These are phyloP conservation scores for Lottia gigantea DNA, from an alignment of 2,888 invertebrate genomes.

Conservation along the genomic window DNA sequence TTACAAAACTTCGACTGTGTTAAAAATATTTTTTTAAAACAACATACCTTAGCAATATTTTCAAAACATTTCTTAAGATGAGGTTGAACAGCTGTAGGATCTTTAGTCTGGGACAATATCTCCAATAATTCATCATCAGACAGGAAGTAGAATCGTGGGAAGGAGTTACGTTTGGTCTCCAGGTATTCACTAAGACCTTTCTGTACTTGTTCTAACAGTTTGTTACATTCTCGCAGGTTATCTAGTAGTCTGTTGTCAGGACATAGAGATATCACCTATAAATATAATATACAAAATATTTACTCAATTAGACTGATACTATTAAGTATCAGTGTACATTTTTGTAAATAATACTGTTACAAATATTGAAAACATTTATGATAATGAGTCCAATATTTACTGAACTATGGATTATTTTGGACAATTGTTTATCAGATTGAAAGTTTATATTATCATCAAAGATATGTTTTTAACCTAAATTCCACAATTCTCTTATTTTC, in stretches of 20 bases:
- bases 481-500: no score
- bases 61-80: conserved; percentile 87
- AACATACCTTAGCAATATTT: conserved; percentile 76
- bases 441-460: no score
- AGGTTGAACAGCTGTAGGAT: conserved; percentile 70
- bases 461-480: no score
- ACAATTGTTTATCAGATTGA: no score
- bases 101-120: conserved; percentile 69
- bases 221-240: conserved; percentile 78
- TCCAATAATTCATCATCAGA: conserved; percentile 69
- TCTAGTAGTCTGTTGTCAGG: conserved; percentile 73
- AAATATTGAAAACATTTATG: no score
- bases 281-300: conserved; percentile 26
- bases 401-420: no score
- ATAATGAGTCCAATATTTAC: no score
- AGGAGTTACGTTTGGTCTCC: conserved; percentile 68
- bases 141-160: conserved; percentile 72
- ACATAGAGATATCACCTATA: conserved; percentile 67
- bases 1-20: no score
- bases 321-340: neutral
- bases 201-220: conserved; percentile 70
- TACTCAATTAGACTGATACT: neutral
- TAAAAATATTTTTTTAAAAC: no score
- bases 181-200: conserved; percentile 69
- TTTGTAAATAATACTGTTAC: no score